A percentile compares a stretch with the other conserved stretches of the same genome.
Conservation (phyloP, 1,140 invertebrate species). For the Achroia grisella region DNA sequence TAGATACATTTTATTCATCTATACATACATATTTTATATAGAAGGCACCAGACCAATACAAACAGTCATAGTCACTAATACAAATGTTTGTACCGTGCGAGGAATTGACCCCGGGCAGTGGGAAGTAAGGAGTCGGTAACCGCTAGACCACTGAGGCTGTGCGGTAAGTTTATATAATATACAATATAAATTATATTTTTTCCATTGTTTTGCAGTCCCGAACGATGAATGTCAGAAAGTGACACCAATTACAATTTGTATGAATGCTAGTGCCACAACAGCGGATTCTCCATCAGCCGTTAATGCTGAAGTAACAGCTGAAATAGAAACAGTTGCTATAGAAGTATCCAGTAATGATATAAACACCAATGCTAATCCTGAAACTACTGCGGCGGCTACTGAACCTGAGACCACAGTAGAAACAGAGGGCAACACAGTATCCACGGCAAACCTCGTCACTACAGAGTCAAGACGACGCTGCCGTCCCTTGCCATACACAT, state of each 20-base stretch:
- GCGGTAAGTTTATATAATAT: background rate
- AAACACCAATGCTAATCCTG: background rate
- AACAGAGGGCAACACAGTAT: constrained; percentile 1
- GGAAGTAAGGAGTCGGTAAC: too few relatives aligned
- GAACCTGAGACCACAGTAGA: background rate
- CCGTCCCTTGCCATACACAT: constrained; percentile 34
- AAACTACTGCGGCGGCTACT: background rate
- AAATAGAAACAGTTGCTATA: background rate
- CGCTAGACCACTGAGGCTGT: too few relatives aligned
- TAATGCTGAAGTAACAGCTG: background rate
- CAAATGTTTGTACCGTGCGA: too few relatives aligned
- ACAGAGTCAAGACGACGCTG: constrained; percentile 8
- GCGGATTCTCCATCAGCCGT: background rate
- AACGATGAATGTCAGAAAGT: constrained; percentile 9
- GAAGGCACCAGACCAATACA: too few relatives aligned
- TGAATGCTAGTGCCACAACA: background rate
- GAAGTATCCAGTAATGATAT: background rate
- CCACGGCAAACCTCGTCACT: background rate
- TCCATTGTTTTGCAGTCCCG: constrained; percentile 6
- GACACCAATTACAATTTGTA: background rate
- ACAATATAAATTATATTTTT: background rate
- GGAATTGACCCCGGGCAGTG: too few relatives aligned
- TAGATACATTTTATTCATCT: too few relatives aligned
- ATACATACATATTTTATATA: too few relatives aligned
- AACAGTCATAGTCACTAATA: too few relatives aligned